Percentiles rank a stretch among this genome's conserved stretches.
phyloP scores from a whole-genome alignment of 92 coral and sea anemone genomes.

The Parazoanthus swiftii region DNA sequence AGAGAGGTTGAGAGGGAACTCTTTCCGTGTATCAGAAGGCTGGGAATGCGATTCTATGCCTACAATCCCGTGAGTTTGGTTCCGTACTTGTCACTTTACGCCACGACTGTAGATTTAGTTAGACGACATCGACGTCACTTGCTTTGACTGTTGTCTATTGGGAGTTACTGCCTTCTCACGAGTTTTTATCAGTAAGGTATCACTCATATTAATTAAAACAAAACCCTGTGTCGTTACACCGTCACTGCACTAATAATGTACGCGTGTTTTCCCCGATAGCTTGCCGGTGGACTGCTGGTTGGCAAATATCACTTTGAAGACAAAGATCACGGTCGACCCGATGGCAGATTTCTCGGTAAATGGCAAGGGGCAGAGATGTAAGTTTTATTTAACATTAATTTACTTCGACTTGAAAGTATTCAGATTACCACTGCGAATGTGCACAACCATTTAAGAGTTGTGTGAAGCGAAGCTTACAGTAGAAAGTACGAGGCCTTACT shows the following conservation, averaged over 20 bases:
- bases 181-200: too few relatives aligned
- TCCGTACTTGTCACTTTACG: too few relatives aligned
- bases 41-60: constrained; percentile 88
- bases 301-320: constrained; percentile 56
- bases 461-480: too few relatives aligned
- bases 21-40: constrained; percentile 85
- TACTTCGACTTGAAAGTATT: background rate
- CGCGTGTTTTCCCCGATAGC: constrained; percentile 11
- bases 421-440: background rate
- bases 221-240: too few relatives aligned
- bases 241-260: background rate
- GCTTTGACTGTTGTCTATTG: too few relatives aligned
- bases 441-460: too few relatives aligned
- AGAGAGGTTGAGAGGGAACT: constrained; percentile 88
- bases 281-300: constrained; percentile 59
- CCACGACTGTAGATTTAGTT: too few relatives aligned
- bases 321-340: constrained; percentile 45
- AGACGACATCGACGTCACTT: too few relatives aligned
- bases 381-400: background rate
- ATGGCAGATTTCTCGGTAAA: constrained; percentile 58
- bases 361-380: constrained; percentile 49
- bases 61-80: constrained; percentile 87
- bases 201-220: too few relatives aligned
- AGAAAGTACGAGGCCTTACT: background rate
- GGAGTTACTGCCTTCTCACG: too few relatives aligned